Base-by-base conservation (phyloP, 2,888 invertebrate genomes). In the Onthophagus sagittarius region DNA sequence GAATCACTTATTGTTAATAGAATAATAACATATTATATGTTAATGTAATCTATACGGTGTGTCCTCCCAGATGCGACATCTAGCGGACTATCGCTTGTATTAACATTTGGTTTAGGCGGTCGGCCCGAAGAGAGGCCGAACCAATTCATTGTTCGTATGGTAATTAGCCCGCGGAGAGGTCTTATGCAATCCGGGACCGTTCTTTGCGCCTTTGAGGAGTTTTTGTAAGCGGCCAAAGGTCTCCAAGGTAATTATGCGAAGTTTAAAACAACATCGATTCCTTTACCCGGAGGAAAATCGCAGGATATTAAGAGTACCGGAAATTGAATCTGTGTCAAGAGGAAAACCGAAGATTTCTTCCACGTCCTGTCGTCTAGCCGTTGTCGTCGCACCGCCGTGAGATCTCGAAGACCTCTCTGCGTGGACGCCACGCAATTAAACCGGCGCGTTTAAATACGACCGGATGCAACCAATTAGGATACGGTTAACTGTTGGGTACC, bases 21-120 rank as follows among this genome's bases (percentile, higher is more conserved):
- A 85, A 85, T 85, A 85, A 85, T 85, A 84, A 84, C 84, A 84
- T 84, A 85, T 85, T 85, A 85, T 85, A 85, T 85, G 85, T 84
- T 82, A 85, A 85, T 85, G 82, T 79, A 82, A 82, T 82, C 82
- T 83, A 82, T 82, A 83, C 82, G 83, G 82, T 78, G 80, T 80
- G 79, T 83, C 83, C 80, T 81, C 32, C 67, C 67, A 83, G 83
- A 82, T 83, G 83, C 82, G 84, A 84, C 84, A 84, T 83, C 82
- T 77, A 67, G 67, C 67, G 81, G 81, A 81, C 81, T 81, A 74
- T 81, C 82, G 83, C 79, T 84, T 84, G 83, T 82, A 84, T 84
- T 84, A 84, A 84, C 84, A 85, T 84, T 84, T 82, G 83, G 81
- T 82, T 83, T 82, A 83, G 84, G 84, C 84, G 84, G 81, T 32